Base-by-base conservation (phyloP, 2,797 vertebrate species). In the Falco berigora region DNA sequence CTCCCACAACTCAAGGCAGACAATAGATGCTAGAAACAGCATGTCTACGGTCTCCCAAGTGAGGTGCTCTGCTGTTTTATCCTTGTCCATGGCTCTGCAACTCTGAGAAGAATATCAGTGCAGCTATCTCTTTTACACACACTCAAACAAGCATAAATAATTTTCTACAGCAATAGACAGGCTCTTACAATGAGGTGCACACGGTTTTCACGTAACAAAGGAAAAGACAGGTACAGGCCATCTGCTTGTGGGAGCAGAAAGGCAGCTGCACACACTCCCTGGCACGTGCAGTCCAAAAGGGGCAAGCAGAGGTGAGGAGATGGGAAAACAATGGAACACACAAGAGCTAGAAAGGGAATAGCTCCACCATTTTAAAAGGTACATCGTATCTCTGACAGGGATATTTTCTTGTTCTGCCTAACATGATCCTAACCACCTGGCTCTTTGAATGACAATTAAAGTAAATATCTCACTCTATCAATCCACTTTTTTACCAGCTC, bases 211-310 rank as follows among this genome's bases (percentile, higher is more conserved):
- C 9, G 1, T 27, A 72, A 58, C 12, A 50, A 49, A 81, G n/a
- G 16, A 52, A 63, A 17, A 64, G 6, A 42, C 21, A 34, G 16
- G 23, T 30, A 20, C 12, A 28, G 20, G 46, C 32, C 50, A 64
- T 27, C 50, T 81, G 66, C 56, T 50, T 2, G 0, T 1, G 3
- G 56, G 66, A 74, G 22, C 46, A 64, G 30, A 46, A 19, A 30
- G 2, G 24, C 36, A 72, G 58, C 55, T 28, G 28, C 16, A 50
- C 40, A 38, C 6, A 19, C 17, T 68, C 42, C 42, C 40, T 58
- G 38, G n/a, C 30, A 63, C 0, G 0, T 5, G 15, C 47, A 21
- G 34, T 32, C 55, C 49, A 34, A 32, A 52, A 17, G 15, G 8
- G 40, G 18, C 44, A 77, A 46, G 36, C 4, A 36, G 40, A 50